These are phyloP conservation scores for Calidris pygmaea DNA, from an alignment of 2,113 vertebrate genomes.

Conservation along the genomic window DNA sequence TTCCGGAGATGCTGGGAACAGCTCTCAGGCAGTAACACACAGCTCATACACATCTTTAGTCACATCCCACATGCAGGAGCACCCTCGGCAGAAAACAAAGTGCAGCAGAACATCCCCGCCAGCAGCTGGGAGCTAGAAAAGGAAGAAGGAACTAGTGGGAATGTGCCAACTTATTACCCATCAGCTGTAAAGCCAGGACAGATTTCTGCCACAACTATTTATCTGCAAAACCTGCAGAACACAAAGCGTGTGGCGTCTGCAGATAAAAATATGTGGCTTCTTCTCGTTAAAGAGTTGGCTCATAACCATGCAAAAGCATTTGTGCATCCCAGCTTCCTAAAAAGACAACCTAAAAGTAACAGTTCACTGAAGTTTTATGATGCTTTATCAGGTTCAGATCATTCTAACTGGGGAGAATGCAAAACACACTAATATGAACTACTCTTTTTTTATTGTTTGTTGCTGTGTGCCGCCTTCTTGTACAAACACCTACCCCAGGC, in stretches of 20 bases:
- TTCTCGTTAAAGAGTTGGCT: not conserved
- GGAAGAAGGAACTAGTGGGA: not conserved
- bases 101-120: not conserved
- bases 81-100: not conserved
- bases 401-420: not conserved
- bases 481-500: not conserved
- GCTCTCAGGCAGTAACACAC: not conserved
- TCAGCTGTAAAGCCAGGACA: not conserved
- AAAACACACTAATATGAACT: not conserved
- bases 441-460: not conserved
- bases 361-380: not conserved
- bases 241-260: fast-evolving
- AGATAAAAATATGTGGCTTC: not conserved
- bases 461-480: not conserved
- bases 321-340: not conserved
- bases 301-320: not conserved
- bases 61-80: not conserved
- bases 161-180: not conserved
- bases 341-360: not conserved
- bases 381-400: not conserved
- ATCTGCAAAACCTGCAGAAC: not conserved
- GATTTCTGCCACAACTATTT: not conserved
- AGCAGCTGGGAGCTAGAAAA: not conserved
- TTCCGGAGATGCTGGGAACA: not conserved
- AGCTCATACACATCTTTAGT: fast-evolving